Evolutionary conservation across 2,113 vertebrate species (phyloP).

Genomic region (Pseudorhombus dupliciocellatus): DNA sequence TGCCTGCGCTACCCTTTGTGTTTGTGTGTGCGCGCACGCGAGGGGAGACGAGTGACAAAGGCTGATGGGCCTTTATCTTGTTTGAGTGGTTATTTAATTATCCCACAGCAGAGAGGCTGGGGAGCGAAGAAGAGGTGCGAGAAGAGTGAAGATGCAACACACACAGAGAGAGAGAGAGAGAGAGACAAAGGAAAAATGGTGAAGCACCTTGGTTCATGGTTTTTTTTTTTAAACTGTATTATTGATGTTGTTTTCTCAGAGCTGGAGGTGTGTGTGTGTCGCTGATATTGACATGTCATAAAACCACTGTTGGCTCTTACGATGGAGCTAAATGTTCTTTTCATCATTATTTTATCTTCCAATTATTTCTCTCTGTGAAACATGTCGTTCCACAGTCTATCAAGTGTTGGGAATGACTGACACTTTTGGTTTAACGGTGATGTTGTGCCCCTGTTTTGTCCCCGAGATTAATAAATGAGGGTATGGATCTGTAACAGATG

Average conservation of each 20-base stretch:
- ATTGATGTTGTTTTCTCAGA: too few species aligned
- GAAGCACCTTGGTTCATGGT: slow-evolving; percentile 27
- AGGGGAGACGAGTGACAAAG: slow-evolving; percentile 9
- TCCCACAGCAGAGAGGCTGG: slow-evolving; percentile 39
- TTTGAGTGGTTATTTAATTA: slow-evolving; percentile 74
- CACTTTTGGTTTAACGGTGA: not conserved
- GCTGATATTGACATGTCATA: not conserved
- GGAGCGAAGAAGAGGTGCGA: slow-evolving; percentile 32
- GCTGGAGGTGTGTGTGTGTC: not conserved
- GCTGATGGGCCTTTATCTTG: slow-evolving; percentile 66
- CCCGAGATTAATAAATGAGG: not conserved
- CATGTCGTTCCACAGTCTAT: not conserved
- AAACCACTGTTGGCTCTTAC: not conserved
- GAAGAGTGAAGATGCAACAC: slow-evolving; percentile 57
- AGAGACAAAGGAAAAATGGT: slow-evolving; percentile 9
- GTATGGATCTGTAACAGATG: too few species aligned
- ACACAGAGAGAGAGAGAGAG: slow-evolving; percentile 23
- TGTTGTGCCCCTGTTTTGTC: not conserved
- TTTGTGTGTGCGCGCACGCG: slow-evolving; percentile 5
- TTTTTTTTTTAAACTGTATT: too few species aligned
- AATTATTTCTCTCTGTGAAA: not conserved
- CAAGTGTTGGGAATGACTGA: not conserved
- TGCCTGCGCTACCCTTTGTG: slow-evolving; percentile 8
- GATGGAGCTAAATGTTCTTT: not conserved
- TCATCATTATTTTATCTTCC: not conserved